A percentile compares a stretch with the other conserved stretches of the same genome.
Evolutionary conservation across 1,140 invertebrate species (phyloP).

Genomic region (Drosophila lacertosa): DNA sequence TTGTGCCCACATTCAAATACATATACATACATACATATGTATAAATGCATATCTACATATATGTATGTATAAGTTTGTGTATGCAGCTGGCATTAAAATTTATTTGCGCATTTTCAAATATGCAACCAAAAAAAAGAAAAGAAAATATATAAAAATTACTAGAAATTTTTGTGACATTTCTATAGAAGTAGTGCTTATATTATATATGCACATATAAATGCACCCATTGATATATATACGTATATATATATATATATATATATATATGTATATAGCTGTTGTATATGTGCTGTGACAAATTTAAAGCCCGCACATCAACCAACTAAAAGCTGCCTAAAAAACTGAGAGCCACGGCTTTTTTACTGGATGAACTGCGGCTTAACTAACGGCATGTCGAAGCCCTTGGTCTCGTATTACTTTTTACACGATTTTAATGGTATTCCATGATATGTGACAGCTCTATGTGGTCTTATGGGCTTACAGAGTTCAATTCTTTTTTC

Average conservation of each 20-base stretch:
- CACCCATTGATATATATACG: not conserved
- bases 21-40: conserved; percentile 13
- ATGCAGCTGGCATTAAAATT: conserved; percentile 70
- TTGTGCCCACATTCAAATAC: conserved; percentile 13
- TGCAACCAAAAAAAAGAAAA: conserved; percentile 34
- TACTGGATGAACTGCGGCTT: conserved; percentile 33
- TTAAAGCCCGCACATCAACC: conserved; percentile 65
- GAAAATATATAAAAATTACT: conserved; percentile 13
- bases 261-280: not conserved
- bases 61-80: conserved; percentile 2
- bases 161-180: conserved; percentile 43
- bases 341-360: conserved; percentile 17
- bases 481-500: not conserved
- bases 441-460: conserved; percentile 15
- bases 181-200: conserved; percentile 1
- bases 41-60: not conserved
- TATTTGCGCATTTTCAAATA: conserved; percentile 69
- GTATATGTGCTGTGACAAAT: conserved; percentile 59
- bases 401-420: conserved; percentile 55
- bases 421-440: conserved; percentile 68
- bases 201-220: not conserved
- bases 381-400: conserved; percentile 49
- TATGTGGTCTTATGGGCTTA: not conserved
- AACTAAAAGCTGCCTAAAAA: conserved; percentile 64
- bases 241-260: not conserved